Evolutionary conservation across 1,140 invertebrate species (phyloP), one percentile per base, ranked within the genome.

Genomic region (Sarcophaga peregrina): DNA sequence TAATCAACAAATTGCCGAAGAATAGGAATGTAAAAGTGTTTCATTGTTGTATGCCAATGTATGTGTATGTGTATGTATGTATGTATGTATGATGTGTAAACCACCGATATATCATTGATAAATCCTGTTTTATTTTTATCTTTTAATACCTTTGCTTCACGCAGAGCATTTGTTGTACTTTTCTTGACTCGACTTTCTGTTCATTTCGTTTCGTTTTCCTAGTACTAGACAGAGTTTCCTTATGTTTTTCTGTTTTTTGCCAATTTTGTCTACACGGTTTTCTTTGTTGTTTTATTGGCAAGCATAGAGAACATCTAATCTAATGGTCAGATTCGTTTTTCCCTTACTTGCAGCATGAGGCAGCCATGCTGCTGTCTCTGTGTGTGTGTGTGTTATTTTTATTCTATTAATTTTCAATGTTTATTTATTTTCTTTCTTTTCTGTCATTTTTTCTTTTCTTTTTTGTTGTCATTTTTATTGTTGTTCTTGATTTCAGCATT

Each of bases 81-180:
- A 68, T 68, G 62, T 68, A 68, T 68, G 62, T 9, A 8, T 68
- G 62, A 6, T 58, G 15, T 58, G 54, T 13, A n/a, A 37, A 6
- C 13, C n/a, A n/a, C 54, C 20, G 8, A 68, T 68, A 68, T 68
- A 68, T 68, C 62, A 68, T 68, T n/a, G 17, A 68, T 37, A 68
- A 68, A 68, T 68, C 62, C 62, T 25, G n/a, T 68, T 68, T 68
- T 68, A 68, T 68, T 68, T 37, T 68, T 25, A 20, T 68, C 62
- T 20, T 68, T 20, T 68, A 68, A 68, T 68, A 68, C 62, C 25
- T 37, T 68, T 68, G 62, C 54, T 68, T 4, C 25, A 37, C 25
- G 4, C 25, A 37, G 20, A 68, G 62, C 20, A 68, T 68, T 68
- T 20, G 17, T 52, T 52, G 50, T 52, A 1, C 13, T 9, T 52